Evolutionary conservation across 2,888 invertebrate species (phyloP), one percentile per base, ranked within the genome.

Genomic region (Therioaphis trifolii): DNA sequence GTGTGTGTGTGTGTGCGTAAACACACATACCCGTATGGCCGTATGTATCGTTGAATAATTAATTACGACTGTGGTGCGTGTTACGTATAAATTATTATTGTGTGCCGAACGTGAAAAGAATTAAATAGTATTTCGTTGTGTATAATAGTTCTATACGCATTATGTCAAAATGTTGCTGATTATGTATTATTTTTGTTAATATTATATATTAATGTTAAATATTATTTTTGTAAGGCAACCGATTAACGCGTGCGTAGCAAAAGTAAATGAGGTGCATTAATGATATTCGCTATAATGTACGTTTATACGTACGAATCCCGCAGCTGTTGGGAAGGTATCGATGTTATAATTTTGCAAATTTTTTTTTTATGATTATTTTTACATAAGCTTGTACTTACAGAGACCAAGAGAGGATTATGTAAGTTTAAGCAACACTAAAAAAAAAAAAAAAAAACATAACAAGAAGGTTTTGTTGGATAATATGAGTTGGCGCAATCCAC

Each of bases 391-490:
- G 24, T 29, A 52, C 29, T 40, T 66, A 46, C 14, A 43, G 58
- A 27, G n/a, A 7, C 11, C 49, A 63, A 55, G 27, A 9, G 18
- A 46, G 72, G 46, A 72, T 82, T 82, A 82, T 49, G 35, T 72
- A 82, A 82, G 72, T 71, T 80, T 69, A 12, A 63, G 72, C 49
- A 72, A 72, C 46, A 24, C 61, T 71, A 71, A 52, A 78, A 78
- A 35, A n/a, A 21, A 66, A 11, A 35, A 40, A 27, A 11, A 2
- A 0, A 35, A 66, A 74, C 80, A 63, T 82, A 72, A 82, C 61
- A 52, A 82, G 72, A 63, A 80, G 69, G 55, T 69, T 82, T 72
- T 63, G 72, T 82, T 82, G 80, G 72, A 82, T 82, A 82, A 82
- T 52, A 66, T 49, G 52, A 61, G 80, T 74, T 82, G 49, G 35